phyloP scores from a whole-genome alignment of 92 coral and sea anemone genomes.

The Bergia sp. region DNA sequence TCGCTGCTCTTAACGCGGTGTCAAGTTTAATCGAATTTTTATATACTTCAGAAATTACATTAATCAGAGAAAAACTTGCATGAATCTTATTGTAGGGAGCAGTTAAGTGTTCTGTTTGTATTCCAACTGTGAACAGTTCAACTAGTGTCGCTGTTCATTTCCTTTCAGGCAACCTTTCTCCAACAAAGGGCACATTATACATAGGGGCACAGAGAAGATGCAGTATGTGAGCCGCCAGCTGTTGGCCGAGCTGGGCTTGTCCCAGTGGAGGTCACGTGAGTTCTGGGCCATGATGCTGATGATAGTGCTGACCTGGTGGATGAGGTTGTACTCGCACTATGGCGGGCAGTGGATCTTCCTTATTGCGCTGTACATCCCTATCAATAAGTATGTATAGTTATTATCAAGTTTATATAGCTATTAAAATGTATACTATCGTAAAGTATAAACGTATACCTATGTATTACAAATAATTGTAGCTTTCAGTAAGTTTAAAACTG shows the following conservation, averaged over 20 bases:
- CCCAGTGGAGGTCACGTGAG: conserved; percentile 99
- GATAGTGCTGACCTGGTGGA: conserved; percentile 95
- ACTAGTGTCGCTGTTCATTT: not conserved
- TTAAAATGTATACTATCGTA: not conserved
- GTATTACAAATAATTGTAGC: too few species aligned
- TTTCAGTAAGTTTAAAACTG: too few species aligned
- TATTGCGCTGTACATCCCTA: conserved; percentile 84
- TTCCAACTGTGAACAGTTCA: not conserved
- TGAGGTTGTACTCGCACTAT: conserved; percentile 92
- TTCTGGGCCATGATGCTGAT: conserved; percentile 99
- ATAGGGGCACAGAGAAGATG: conserved; percentile 97
- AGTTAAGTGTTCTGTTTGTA: not conserved
- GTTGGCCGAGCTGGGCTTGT: conserved; percentile 95
- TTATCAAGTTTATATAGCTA: not conserved
- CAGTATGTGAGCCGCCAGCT: conserved; percentile 98
- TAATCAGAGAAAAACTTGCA: too few species aligned
- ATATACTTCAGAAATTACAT: too few species aligned
- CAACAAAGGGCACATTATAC: conserved; percentile 94
- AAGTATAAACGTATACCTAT: too few species aligned
- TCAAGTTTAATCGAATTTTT: too few species aligned
- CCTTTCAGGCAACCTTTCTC: conserved; percentile 86
- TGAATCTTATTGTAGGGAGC: too few species aligned
- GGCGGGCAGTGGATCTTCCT: conserved; percentile 99
- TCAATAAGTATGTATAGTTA: conserved; percentile 76
- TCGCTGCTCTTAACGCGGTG: too few species aligned